Conservation (phyloP, 2,797 vertebrate species). For the Poeciliopsis paucimaculata region DNA sequence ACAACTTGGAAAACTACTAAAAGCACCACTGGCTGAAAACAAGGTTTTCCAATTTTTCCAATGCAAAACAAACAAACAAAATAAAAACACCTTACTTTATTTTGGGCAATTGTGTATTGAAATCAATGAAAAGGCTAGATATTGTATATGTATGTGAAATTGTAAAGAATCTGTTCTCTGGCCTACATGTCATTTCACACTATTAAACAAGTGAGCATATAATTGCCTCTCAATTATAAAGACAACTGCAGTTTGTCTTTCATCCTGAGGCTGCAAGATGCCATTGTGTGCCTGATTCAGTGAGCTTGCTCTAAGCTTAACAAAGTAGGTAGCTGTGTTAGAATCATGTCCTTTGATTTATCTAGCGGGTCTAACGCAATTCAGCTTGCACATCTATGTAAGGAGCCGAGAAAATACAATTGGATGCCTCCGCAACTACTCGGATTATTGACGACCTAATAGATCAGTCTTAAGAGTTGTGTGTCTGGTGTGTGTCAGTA, state of each 20-base stretch:
- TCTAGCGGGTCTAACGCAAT: slow-evolving; percentile 2
- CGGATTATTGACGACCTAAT: slow-evolving; percentile 11
- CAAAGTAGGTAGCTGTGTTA: slow-evolving; percentile 1
- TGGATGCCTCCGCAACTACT: not conserved
- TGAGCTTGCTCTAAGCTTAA: not conserved
- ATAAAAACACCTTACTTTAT: not conserved
- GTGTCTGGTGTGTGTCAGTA: not conserved
- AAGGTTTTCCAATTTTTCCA: not conserved
- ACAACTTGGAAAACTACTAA: not conserved
- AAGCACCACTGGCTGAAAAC: not conserved
- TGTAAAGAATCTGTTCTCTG: not conserved
- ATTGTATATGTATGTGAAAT: not conserved
- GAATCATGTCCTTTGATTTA: slow-evolving; percentile 16
- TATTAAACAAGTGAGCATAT: not conserved
- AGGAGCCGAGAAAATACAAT: slow-evolving; percentile 1
- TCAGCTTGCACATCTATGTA: slow-evolving; percentile 8
- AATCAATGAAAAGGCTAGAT: not conserved
- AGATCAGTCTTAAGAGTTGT: slow-evolving; percentile 9
- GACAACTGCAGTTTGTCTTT: slow-evolving; percentile 1
- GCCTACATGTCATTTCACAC: not conserved
- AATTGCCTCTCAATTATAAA: not conserved
- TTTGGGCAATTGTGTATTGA: not conserved
- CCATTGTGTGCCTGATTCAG: not conserved
- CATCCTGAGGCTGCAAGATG: not conserved
- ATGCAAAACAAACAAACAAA: not conserved